phyloP scores from a whole-genome alignment of 2,888 invertebrate species.

The Baccha elongata region DNA sequence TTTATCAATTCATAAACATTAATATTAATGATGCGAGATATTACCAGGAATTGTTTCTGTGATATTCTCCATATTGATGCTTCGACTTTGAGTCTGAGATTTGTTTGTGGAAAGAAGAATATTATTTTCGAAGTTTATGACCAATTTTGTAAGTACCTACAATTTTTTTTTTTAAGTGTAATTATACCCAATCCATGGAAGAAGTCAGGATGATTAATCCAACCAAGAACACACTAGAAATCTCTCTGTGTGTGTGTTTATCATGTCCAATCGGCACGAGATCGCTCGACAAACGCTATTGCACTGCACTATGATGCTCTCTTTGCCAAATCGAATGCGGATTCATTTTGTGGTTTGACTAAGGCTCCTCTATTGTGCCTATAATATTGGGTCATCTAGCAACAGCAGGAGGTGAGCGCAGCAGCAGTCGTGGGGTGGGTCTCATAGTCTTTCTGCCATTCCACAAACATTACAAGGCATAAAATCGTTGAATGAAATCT shows the following conservation, averaged over 20 bases:
- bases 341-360: conserved; percentile 11
- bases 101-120: too few relatives aligned
- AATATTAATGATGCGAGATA: too few relatives aligned
- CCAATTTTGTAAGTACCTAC: too few relatives aligned
- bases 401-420: conserved; percentile 20
- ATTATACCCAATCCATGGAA: background rate
- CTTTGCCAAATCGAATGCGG: conserved; percentile 9
- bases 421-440: conserved; percentile 22
- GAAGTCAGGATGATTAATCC: conserved; percentile 27
- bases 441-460: conserved; percentile 4
- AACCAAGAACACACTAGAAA: conserved; percentile 14
- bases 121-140: too few relatives aligned
- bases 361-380: conserved; percentile 12
- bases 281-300: conserved; percentile 70
- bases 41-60: too few relatives aligned
- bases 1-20: too few relatives aligned
- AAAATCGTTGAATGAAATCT: conserved; percentile 69
- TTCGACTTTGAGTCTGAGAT: too few relatives aligned
- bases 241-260: conserved; percentile 57
- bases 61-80: too few relatives aligned
- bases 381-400: conserved; percentile 36
- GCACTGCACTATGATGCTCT: conserved; percentile 5
- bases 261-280: conserved; percentile 73
- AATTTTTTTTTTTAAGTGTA: background rate
- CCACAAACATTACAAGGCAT: conserved; percentile 35